These are phyloP conservation scores for Athene noctua DNA, from an alignment of 2,113 vertebrate species.

Conservation along the genomic window DNA sequence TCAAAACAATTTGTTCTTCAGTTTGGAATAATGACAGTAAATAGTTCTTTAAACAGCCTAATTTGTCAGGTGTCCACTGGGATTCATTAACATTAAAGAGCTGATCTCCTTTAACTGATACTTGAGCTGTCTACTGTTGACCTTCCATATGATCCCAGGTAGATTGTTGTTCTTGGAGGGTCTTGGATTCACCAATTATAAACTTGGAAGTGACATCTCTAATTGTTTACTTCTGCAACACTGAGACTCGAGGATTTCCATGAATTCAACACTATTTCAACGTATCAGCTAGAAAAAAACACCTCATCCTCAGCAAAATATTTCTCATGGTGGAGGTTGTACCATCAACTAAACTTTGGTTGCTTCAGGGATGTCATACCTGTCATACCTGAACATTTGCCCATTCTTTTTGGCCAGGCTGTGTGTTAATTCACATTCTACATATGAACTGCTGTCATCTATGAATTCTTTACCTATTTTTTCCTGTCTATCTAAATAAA, in stretches of 20 bases:
- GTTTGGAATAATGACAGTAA: conserved; percentile 42
- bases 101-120: conserved; percentile 8
- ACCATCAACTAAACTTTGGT: neutral
- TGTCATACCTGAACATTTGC: neutral
- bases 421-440: neutral
- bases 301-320: neutral
- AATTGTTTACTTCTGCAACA: neutral
- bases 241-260: neutral
- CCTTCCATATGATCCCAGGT: conserved; percentile 22
- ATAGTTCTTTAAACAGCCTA: conserved; percentile 47
- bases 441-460: neutral
- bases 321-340: neutral
- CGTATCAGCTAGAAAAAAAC: neutral
- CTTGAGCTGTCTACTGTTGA: conserved; percentile 1
- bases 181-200: neutral
- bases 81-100: conserved; percentile 41
- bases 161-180: neutral
- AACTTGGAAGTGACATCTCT: neutral
- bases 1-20: conserved; percentile 48
- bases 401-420: neutral
- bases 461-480: neutral
- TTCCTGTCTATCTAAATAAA: neutral
- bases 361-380: neutral
- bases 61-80: conserved; percentile 45
- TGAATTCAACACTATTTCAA: neutral